These are phyloP conservation scores for Pelecanus crispus DNA, from an alignment of 2,113 vertebrate genomes.

Conservation along the genomic window DNA sequence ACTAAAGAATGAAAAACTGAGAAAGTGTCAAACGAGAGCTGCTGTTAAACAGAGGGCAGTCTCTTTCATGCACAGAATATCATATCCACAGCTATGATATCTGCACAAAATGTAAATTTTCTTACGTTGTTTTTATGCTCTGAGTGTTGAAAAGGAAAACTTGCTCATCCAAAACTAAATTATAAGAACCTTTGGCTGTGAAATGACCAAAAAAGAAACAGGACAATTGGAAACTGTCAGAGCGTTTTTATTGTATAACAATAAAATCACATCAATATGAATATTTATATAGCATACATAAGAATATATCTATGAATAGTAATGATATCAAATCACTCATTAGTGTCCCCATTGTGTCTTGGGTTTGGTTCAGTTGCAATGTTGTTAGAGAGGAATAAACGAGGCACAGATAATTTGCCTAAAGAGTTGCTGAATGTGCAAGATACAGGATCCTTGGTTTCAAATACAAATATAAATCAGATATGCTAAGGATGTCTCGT, in stretches of 20 bases:
- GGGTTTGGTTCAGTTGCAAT: not conserved
- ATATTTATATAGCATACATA: not conserved
- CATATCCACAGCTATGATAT: not conserved
- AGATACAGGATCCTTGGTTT: not conserved
- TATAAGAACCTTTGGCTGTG: not conserved
- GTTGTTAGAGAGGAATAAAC: not conserved
- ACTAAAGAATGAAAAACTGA: not conserved
- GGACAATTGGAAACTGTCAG: not conserved
- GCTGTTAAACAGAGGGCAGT: not conserved
- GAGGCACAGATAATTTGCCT: not conserved
- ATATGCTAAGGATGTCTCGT: not conserved
- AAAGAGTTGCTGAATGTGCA: too few species aligned
- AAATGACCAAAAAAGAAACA: not conserved
- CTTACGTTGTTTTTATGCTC: not conserved
- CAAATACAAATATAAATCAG: not conserved
- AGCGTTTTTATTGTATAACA: not conserved
- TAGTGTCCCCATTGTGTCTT: not conserved
- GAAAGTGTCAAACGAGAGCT: not conserved
- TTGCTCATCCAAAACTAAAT: not conserved
- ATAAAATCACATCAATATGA: not conserved
- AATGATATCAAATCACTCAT: not conserved
- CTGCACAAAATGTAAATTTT: not conserved
- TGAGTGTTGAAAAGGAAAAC: not conserved
- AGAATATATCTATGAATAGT: not conserved
- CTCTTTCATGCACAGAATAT: not conserved